These are phyloP conservation scores for Acrobeloides nanus DNA, from an alignment of 2,888 invertebrate genomes.

Conservation along the genomic window DNA sequence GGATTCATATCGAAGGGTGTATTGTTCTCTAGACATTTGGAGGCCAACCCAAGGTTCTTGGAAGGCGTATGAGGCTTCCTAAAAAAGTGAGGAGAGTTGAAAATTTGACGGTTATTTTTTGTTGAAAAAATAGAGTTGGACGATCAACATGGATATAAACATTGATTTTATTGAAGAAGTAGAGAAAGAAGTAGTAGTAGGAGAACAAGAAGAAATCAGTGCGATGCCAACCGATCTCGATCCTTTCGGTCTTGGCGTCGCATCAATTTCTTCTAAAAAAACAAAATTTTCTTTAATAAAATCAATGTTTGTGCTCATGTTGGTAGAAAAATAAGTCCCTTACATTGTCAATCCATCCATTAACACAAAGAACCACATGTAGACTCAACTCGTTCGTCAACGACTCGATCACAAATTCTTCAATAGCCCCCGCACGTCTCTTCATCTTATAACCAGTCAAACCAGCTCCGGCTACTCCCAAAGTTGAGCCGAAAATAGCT, in stretches of 20 bases:
- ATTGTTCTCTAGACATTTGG: slow-evolving; percentile 63
- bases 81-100: slow-evolving; percentile 9
- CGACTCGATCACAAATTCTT: slow-evolving; percentile 65
- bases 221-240: no score
- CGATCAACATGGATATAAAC: no score
- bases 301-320: no score
- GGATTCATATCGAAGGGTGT: slow-evolving; percentile 64
- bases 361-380: slow-evolving; percentile 63
- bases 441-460: slow-evolving; percentile 65
- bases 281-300: no score
- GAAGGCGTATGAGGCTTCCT: slow-evolving; percentile 51
- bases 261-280: no score
- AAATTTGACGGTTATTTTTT: neutral
- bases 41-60: slow-evolving; percentile 62
- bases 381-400: slow-evolving; percentile 56
- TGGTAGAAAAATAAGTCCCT: no score
- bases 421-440: slow-evolving; percentile 65
- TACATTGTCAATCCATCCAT: slow-evolving; percentile 66
- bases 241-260: no score
- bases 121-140: neutral
- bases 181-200: no score
- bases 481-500: slow-evolving; percentile 61
- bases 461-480: slow-evolving; percentile 67
- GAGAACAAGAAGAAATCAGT: no score
- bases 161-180: no score